Evolutionary conservation across 2,113 vertebrate genomes (phyloP).

Genomic region (Oplegnathus fasciatus): DNA sequence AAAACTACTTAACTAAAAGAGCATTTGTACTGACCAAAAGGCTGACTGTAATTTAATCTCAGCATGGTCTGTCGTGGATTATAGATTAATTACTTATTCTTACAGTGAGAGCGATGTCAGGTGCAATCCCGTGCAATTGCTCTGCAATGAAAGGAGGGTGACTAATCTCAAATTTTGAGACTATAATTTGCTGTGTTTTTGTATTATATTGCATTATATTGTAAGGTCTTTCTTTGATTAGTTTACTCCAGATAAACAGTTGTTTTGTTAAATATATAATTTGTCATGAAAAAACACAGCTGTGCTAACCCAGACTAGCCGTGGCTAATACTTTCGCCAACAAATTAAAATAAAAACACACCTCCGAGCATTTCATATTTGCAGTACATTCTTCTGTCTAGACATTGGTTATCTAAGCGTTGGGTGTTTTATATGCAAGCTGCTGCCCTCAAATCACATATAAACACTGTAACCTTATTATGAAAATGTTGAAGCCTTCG

Average conservation of each 20-base stretch:
- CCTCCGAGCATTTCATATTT: background rate
- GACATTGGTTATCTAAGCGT: background rate
- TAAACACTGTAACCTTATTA: background rate
- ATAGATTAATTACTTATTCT: slow-evolving; percentile 29
- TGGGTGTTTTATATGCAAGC: background rate
- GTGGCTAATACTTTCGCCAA: background rate
- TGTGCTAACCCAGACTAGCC: background rate
- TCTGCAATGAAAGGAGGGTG: background rate
- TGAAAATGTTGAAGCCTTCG: background rate
- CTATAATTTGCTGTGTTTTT: background rate
- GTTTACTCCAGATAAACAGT: background rate
- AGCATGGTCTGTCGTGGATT: slow-evolving; percentile 25
- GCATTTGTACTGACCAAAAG: background rate
- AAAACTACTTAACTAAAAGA: background rate
- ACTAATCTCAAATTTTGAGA: background rate
- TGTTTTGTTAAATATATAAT: background rate
- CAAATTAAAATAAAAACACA: background rate
- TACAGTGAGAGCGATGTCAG: background rate
- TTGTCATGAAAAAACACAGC: background rate
- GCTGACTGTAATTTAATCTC: slow-evolving; percentile 9
- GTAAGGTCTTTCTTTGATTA: background rate
- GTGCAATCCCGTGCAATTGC: background rate
- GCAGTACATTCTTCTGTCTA: background rate
- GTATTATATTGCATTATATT: background rate
- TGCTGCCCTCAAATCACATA: background rate